These are phyloP conservation scores for Plectus sambesii DNA, from an alignment of 1,140 invertebrate species.

Conservation along the genomic window DNA sequence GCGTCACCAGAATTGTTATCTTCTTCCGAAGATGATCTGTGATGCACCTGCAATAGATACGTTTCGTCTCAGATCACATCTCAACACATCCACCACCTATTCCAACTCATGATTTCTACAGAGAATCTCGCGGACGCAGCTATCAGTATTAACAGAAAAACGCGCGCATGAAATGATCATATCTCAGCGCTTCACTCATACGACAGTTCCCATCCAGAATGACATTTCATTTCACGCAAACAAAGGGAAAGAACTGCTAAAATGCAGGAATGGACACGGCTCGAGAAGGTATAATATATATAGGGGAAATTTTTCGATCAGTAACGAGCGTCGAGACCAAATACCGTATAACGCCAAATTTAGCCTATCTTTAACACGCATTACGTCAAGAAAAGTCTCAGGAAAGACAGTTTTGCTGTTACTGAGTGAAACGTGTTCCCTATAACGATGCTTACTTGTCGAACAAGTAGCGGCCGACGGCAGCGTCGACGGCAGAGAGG, in stretches of 20 bases:
- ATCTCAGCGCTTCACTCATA: constrained; percentile 2
- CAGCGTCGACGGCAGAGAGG: constrained; percentile 66
- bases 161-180: neutral
- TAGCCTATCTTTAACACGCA: too few relatives aligned
- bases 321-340: too few relatives aligned
- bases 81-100: too few relatives aligned
- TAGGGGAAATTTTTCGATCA: too few relatives aligned
- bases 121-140: neutral
- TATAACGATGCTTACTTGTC: constrained; percentile 34
- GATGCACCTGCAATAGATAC: constrained; percentile 45
- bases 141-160: constrained; percentile 4
- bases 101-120: neutral
- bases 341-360: too few relatives aligned
- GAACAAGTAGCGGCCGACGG: constrained; percentile 67
- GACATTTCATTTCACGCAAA: neutral
- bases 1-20: constrained; percentile 66
- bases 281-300: neutral
- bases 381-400: too few relatives aligned
- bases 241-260: constrained; percentile 3
- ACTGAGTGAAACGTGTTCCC: too few relatives aligned
- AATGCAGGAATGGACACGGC: neutral
- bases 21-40: constrained; percentile 59
- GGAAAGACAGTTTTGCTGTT: too few relatives aligned
- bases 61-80: constrained; percentile 6
- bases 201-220: neutral